Base-by-base conservation (phyloP, 2,797 vertebrate genomes). In the Artibeus jamaicensis region DNA sequence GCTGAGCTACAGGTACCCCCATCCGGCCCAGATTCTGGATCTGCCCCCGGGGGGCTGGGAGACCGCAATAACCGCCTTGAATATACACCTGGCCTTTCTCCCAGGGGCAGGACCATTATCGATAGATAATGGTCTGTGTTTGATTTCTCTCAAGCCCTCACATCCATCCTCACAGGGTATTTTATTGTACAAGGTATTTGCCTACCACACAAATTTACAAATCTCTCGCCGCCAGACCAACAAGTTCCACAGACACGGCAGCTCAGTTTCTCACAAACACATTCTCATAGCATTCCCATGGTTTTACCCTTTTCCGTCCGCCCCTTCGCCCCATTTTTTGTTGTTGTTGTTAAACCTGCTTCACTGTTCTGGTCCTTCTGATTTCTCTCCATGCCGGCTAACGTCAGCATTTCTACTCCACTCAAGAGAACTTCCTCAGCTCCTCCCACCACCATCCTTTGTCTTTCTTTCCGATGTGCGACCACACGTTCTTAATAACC, bases 211-310 rank as follows among this genome's bases (percentile, higher is more conserved):
- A 95, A 97, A 97, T 90, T 94, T 95, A 92, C 90, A 88, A 93
- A 96, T 95, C 93, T 76, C 87, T 70, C 37, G 39, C 91, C 94
- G 85, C 94, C 97, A 97, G 96, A 97, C 85, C 90, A 97, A 94
- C 86, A 96, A 96, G n/a, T 89, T 93, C 95, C 92, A 90, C 73
- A 96, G 88, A 94, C 73, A 86, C 79, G 48, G 86, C 74, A 42
- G 88, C 91, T 97, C 73, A 4, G 18, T 96, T 95, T 96, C 91
- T 89, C 74, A 91, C 90, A 94, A 95, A 89, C 87, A 97, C 91
- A 53, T 91, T 93, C 89, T 91, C 71, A 1, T 55, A 3, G 2
- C 89, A 82, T 96, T 95, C 95, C 93, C 94, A 77, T 71, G 76
- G 32, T 70, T 89, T 77, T 77, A 24, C 48, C 83, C 73, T 87